Evolutionary conservation across 2,113 vertebrate species (phyloP), one percentile per base, ranked within the genome.

Genomic region (Poicephalus meyeri): DNA sequence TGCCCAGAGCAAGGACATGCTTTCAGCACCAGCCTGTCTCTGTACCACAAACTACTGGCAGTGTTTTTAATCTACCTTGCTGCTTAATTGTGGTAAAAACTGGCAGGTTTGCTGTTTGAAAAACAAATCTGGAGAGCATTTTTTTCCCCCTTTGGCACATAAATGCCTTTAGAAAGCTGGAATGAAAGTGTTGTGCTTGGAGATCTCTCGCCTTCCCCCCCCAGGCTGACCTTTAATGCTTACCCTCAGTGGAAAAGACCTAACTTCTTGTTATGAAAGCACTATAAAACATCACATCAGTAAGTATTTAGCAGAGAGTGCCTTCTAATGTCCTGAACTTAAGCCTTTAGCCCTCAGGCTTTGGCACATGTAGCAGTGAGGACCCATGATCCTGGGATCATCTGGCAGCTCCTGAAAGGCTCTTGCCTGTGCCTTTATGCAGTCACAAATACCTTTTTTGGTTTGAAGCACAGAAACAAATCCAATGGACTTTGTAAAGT

Each of bases 401-500:
- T 12, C 19, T 20, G 41, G 52, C 47, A 91, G 66, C 88, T 92
- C 29, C 29, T 71, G 71, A 56, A 77, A 66, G 47, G 23, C 63
- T 50, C 56, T 56, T 64, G 23, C 61, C 49, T 76, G 42, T 76
- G 25, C 39, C n/a, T 56, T 31, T 37, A 76, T 0, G 0, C 16
- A n/a, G 13, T 60, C 66, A 60, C 6, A 74, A 71, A 58, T 6
- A 3, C 15, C 33, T 41, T 55, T 44, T 20, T 29, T 21, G 33
- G 10, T 73, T 86, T 73, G 60, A 63, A 86, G 31, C 42, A 47
- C 18, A 61, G n/a, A 63, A 33, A 52, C 23, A 69, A 89, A 69
- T n/a, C 58, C 37, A 72, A 5, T 0, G 0, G 6, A 35, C 11
- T 55, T 89, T 7, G 47, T 39, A 6, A 31, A 85, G 23, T 49